Evolutionary conservation across 2,113 vertebrate species (phyloP).

Genomic region (Gallinago media): DNA sequence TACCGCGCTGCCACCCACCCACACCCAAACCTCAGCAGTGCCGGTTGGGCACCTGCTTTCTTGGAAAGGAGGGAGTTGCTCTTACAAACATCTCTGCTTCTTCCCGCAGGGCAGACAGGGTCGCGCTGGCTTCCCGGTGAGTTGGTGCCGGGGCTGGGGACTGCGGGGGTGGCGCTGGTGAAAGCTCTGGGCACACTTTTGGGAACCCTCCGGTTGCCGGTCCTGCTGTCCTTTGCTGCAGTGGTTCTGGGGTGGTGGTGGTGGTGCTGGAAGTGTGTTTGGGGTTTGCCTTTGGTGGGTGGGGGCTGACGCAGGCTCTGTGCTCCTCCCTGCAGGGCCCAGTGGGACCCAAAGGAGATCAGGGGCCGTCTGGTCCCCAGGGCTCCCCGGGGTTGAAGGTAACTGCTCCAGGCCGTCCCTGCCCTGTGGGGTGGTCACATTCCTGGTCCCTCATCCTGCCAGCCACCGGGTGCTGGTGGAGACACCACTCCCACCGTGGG

Average conservation of each 20-base stretch:
- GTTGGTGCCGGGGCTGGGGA: background rate
- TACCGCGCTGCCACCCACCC: rapidly evolving
- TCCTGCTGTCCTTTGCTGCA: background rate
- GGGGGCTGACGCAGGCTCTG: rapidly evolving
- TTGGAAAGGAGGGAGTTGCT: background rate
- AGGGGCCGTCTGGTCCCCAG: constrained; percentile 41
- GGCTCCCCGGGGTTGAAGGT: constrained; percentile 71
- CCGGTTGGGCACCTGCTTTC: background rate
- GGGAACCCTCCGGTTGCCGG: background rate
- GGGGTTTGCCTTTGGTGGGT: background rate
- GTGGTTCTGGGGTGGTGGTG: background rate
- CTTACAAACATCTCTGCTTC: background rate
- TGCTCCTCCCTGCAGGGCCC: constrained; percentile 56
- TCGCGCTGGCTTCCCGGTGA: constrained; percentile 49
- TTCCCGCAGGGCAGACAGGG: constrained; percentile 38
- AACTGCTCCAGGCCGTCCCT: background rate
- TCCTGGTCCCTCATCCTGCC: background rate
- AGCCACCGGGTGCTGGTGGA: rapidly evolving
- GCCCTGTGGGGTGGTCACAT: rapidly evolving
- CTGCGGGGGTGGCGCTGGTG: background rate
- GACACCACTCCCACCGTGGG: background rate
- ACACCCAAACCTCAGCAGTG: background rate
- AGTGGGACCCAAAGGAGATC: constrained; percentile 67
- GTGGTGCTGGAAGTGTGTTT: background rate
- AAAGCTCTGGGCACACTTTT: background rate